These are phyloP conservation scores for Lutraria lutraria DNA, from an alignment of 2,888 invertebrate genomes.

Conservation along the genomic window DNA sequence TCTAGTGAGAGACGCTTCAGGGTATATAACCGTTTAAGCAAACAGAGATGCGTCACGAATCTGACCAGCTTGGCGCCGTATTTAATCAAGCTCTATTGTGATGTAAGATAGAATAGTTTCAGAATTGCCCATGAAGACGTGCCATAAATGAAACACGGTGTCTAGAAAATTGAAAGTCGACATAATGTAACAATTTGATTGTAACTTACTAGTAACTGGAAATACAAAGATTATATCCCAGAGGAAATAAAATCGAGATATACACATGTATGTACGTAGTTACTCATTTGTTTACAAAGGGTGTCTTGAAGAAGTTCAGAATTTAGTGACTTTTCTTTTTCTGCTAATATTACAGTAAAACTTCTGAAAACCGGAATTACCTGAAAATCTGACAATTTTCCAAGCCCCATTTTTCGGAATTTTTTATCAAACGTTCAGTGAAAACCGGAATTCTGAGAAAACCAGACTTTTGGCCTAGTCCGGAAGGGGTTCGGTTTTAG, in stretches of 20 bases:
- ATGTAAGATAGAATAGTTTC: background rate
- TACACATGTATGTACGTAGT: too few relatives aligned
- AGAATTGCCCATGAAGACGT: background rate
- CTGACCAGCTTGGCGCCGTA: conserved; percentile 1
- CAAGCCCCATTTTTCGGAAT: too few relatives aligned
- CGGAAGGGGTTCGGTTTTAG: too few relatives aligned
- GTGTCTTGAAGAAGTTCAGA: too few relatives aligned
- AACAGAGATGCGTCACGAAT: background rate
- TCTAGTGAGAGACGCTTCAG: background rate
- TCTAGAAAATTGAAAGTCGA: conserved; percentile 1
- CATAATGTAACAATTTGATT: background rate
- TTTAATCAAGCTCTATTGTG: conserved; percentile 21
- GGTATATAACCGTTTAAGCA: background rate
- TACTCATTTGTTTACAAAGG: background rate
- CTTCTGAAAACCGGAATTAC: too few relatives aligned
- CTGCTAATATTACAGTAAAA: too few relatives aligned
- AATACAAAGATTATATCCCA: background rate
- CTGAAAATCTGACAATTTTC: too few relatives aligned
- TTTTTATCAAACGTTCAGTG: too few relatives aligned
- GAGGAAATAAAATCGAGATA: background rate
- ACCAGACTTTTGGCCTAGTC: too few relatives aligned
- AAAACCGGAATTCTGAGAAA: too few relatives aligned
- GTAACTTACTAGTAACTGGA: background rate
- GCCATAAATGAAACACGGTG: background rate
- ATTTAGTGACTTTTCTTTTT: too few relatives aligned